Evolutionary conservation across 2,888 invertebrate genomes (phyloP).

Genomic region (Heliconius aoede): DNA sequence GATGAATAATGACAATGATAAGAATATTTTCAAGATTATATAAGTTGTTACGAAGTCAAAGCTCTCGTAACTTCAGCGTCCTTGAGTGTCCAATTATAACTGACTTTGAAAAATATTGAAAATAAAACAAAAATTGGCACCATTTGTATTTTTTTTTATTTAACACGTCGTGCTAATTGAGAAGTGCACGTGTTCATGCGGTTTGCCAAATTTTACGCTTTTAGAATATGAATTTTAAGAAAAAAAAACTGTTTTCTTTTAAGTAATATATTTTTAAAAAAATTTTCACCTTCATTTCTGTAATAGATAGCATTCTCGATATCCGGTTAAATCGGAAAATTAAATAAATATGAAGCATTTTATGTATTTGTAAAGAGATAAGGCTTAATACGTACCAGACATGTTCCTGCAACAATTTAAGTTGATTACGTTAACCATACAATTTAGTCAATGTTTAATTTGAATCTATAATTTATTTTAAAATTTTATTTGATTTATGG

Average conservation of each 20-base stretch:
- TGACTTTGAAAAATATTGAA: slow-evolving; percentile 25
- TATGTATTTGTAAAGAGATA: slow-evolving; percentile 8
- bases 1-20: no score
- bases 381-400: background rate
- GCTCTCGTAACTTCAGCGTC: background rate
- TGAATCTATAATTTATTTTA: slow-evolving; percentile 19
- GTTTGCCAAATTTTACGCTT: slow-evolving; percentile 17
- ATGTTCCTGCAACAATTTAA: background rate
- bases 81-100: slow-evolving; percentile 14
- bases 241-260: background rate
- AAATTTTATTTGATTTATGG: no score
- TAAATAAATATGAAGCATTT: slow-evolving; percentile 9
- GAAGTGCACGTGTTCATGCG: slow-evolving; percentile 6
- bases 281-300: background rate
- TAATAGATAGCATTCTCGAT: background rate
- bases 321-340: slow-evolving; percentile 4
- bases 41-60: slow-evolving; percentile 6
- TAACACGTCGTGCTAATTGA: background rate
- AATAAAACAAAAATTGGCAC: slow-evolving; percentile 27
- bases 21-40: background rate
- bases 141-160: slow-evolving; percentile 12
- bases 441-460: background rate
- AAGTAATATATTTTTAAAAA: background rate
- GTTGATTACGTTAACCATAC: background rate
- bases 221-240: background rate